A percentile compares a stretch with the other conserved stretches of the same genome.
Conservation (phyloP, 2,888 invertebrate genomes). For the Sesia bembeciformis region DNA sequence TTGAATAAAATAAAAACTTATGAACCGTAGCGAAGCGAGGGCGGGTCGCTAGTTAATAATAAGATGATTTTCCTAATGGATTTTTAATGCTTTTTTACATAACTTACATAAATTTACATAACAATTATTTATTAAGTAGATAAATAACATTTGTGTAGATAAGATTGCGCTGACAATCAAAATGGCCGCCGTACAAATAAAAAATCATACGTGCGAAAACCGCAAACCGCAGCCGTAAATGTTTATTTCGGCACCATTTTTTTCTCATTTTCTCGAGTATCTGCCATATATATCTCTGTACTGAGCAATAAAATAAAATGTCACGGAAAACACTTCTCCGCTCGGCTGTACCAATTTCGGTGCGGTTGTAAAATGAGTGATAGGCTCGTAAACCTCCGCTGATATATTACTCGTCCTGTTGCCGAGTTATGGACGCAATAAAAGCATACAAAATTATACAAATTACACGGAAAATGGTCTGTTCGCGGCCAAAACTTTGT, state of each 20-base stretch:
- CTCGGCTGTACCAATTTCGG: constrained; percentile 17
- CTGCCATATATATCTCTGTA: background rate
- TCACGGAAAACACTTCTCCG: constrained; percentile 7
- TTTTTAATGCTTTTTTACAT: no score
- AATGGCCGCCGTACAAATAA: background rate
- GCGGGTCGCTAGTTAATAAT: no score
- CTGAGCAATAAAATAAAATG: background rate
- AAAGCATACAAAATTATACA: constrained; percentile 9
- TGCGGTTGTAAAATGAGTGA: constrained; percentile 37
- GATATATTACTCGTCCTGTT: constrained; percentile 14
- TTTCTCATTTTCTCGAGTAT: background rate
- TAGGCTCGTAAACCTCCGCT: constrained; percentile 18
- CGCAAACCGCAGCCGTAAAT: background rate
- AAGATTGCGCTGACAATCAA: background rate
- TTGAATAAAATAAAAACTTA: no score
- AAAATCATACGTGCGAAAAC: background rate
- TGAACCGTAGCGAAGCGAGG: no score
- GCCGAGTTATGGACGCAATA: constrained; percentile 4
- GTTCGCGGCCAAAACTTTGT: background rate
- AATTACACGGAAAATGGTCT: background rate
- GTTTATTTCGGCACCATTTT: background rate
- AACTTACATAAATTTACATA: no score
- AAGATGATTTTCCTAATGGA: no score
- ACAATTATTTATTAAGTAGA: background rate
- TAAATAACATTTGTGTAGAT: background rate